Base-by-base conservation (phyloP, 2,113 vertebrate genomes). In the Plotosus lineatus region DNA sequence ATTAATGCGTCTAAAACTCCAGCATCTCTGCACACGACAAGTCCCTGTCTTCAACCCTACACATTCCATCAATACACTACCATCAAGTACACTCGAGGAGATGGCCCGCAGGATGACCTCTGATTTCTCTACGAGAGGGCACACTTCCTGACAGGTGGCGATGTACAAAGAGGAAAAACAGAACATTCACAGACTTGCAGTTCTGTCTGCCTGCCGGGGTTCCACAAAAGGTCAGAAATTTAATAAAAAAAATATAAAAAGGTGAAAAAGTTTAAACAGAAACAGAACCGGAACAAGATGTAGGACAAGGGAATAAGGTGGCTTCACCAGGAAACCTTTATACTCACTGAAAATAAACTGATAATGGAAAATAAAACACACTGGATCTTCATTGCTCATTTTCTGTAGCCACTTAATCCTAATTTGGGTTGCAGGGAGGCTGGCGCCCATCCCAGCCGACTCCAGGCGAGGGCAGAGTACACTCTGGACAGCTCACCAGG, bases 121-220 rank as follows among this genome's bases (percentile, higher is more conserved):
- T 88, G 83, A 87, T 90, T 88, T 87, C 87, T 82, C 26, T 14
- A 63, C 19, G 19, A 46, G n/a, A n/a, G n/a, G 1, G 26, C 6
- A 26, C 36, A 26, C 21, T 56, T 77, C 36, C 36, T 50, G 8
- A 0, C 15, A 61, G 9, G 7, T 19, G 40, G 38, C 7, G 38
- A 17, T 7, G 17, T 21, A 9, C 17, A 36, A 31, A 19, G 58
- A 17, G 58, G 58, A 61, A 61, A 17, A 28, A 7, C 28, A 19
- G 15, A 31, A 19, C 15, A 7, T 33, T 33, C 31, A 28, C 36
- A 17, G 3, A 63, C 17, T 36, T 17, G 17, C 31, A 17, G 33
- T 38, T 63, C 28, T 6, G 28, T 9, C 31, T 33, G 60, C 8
- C 60, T 10, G 60, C 60, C 21, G 31, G 2, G 8, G 17, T 17